Evolutionary conservation across 2,113 vertebrate species (phyloP).

Genomic region (Euleptes europaea): DNA sequence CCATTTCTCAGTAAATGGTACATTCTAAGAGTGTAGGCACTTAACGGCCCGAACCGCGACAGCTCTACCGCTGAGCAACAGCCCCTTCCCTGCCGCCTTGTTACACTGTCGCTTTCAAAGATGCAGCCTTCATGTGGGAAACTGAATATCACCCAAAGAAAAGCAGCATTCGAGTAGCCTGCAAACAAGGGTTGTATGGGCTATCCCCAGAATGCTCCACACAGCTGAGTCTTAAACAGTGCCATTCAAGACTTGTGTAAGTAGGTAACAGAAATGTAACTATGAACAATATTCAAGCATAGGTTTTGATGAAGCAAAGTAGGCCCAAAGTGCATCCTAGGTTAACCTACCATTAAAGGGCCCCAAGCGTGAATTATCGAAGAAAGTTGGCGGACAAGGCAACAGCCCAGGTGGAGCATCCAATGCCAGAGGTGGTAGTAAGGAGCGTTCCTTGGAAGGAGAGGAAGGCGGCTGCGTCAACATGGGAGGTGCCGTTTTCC

Average conservation of each 20-base stretch:
- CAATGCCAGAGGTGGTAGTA: background rate
- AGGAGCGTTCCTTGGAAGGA: constrained; percentile 15
- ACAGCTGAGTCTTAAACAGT: too few species aligned
- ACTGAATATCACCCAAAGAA: background rate
- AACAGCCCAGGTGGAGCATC: constrained; percentile 2
- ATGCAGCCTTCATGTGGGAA: background rate
- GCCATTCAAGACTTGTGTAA: too few species aligned
- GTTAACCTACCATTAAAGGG: constrained; percentile 28
- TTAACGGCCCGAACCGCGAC: too few species aligned
- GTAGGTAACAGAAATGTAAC: too few species aligned
- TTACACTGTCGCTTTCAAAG: background rate
- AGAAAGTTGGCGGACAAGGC: constrained; percentile 54
- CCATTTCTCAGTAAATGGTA: too few species aligned
- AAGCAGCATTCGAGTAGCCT: background rate
- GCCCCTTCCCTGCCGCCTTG: background rate
- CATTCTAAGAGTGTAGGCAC: too few species aligned
- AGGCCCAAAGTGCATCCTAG: background rate
- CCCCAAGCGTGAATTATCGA: constrained; percentile 61
- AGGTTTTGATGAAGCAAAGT: too few species aligned
- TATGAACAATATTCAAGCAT: too few species aligned
- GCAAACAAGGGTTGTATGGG: background rate
- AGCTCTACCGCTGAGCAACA: too few species aligned
- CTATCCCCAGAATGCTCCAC: too few species aligned
- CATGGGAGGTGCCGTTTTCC: background rate
- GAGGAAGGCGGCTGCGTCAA: constrained; percentile 36